phyloP scores from a whole-genome alignment of 1,140 invertebrate genomes.

The Harpegnathos saltator region DNA sequence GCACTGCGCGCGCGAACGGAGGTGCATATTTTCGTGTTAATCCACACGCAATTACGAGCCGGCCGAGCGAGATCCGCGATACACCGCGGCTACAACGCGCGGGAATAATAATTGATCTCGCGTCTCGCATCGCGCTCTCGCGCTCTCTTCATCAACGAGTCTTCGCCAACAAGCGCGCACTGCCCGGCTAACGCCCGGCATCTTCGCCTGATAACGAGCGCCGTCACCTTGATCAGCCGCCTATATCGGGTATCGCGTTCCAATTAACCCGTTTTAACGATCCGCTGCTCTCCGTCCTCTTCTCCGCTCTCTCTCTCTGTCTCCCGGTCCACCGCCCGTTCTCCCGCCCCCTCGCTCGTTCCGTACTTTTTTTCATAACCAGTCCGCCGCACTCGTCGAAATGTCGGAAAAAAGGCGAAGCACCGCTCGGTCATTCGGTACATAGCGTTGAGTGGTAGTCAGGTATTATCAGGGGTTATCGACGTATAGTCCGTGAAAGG shows the following conservation, averaged over 20 bases:
- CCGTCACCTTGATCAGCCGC: constrained; percentile 50
- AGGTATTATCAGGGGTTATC: constrained; percentile 82
- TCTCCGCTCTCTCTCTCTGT: background rate
- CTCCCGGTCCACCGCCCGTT: background rate
- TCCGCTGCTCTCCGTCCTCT: background rate
- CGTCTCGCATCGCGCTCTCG: background rate
- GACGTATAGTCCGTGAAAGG: constrained; percentile 61
- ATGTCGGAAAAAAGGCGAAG: constrained; percentile 50
- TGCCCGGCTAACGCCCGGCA: background rate
- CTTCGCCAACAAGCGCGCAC: background rate
- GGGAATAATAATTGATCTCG: background rate
- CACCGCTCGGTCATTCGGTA: constrained; percentile 58
- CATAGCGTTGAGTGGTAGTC: constrained; percentile 62
- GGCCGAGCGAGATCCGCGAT: background rate
- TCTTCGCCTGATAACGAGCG: constrained; percentile 51
- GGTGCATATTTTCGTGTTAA: background rate
- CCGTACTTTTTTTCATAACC: constrained; percentile 41
- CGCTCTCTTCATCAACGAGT: constrained; percentile 9
- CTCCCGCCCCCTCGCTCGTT: background rate
- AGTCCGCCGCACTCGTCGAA: constrained; percentile 46
- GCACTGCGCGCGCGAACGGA: background rate
- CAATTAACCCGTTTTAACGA: constrained; percentile 61
- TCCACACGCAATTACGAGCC: background rate
- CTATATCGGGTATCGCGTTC: constrained; percentile 50
- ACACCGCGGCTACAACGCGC: background rate